Percentiles rank a stretch among this genome's conserved stretches.
phyloP scores from a whole-genome alignment of 1,140 invertebrate genomes.

The Hyles euphorbiae region DNA sequence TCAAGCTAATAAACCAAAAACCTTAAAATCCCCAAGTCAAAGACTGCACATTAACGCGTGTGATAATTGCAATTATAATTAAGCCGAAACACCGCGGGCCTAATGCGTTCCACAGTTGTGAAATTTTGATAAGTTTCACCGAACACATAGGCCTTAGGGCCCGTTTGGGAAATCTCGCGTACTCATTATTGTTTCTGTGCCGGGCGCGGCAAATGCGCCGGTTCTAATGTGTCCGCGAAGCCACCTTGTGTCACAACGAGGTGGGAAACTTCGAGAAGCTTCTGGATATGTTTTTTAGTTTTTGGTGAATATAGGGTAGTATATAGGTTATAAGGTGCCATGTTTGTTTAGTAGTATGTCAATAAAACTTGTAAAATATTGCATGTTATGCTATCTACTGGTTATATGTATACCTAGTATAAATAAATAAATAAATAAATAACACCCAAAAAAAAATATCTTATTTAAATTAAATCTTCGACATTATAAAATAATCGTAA shows the following conservation, averaged over 20 bases:
- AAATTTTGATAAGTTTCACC: slow-evolving; percentile 74
- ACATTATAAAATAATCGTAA: too few relatives aligned
- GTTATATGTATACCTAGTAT: too few relatives aligned
- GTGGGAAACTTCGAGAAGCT: slow-evolving; percentile 14
- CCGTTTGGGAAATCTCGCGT: slow-evolving; percentile 63
- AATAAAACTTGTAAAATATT: too few relatives aligned
- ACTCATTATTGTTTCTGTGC: slow-evolving; percentile 64
- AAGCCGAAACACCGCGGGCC: slow-evolving; percentile 31
- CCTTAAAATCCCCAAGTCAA: background rate
- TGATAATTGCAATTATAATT: slow-evolving; percentile 67
- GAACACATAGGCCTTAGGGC: slow-evolving; percentile 61
- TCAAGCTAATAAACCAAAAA: background rate
- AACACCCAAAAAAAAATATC: too few relatives aligned
- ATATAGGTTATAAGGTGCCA: too few relatives aligned
- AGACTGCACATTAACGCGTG: slow-evolving; percentile 2
- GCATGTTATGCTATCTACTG: too few relatives aligned
- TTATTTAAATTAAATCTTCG: too few relatives aligned
- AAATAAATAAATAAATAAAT: too few relatives aligned
- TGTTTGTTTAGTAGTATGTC: too few relatives aligned
- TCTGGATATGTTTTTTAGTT: too few relatives aligned
- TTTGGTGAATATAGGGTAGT: too few relatives aligned
- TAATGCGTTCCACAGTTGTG: slow-evolving; percentile 67
- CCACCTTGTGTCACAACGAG: slow-evolving; percentile 43
- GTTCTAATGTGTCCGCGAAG: slow-evolving; percentile 47
- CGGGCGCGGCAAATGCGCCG: slow-evolving; percentile 36